Conservation (phyloP, 2,888 invertebrate genomes). For the Blastobasis adustella region DNA sequence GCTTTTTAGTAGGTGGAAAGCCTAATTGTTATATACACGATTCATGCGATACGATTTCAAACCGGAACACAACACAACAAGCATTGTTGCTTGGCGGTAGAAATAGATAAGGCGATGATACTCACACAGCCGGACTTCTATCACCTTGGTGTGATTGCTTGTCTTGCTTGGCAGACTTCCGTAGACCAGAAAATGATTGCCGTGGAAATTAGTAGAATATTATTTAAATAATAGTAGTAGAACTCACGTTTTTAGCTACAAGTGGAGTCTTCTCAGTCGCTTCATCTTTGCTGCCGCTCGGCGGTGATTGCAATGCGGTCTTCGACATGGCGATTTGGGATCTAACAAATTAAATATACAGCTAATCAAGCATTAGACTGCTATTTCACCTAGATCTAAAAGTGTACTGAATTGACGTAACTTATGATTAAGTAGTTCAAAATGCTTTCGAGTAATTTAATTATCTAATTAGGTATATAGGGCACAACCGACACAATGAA, state of each 20-base stretch:
- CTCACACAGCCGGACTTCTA: neutral
- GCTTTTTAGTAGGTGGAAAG: neutral
- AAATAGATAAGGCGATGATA: no score
- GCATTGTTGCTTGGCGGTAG: no score
- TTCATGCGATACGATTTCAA: neutral
- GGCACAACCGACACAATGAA: no score
- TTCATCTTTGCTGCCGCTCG: neutral
- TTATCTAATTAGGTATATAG: no score
- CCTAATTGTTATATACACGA: neutral
- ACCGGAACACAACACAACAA: no score
- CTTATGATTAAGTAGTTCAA: no score
- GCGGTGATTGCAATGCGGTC: neutral
- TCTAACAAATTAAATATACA: no score
- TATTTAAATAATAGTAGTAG: neutral
- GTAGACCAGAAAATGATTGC: neutral
- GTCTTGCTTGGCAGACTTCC: neutral
- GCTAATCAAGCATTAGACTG: no score
- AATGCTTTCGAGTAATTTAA: no score
- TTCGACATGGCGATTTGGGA: neutral
- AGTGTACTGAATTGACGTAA: no score
- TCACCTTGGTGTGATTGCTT: neutral
- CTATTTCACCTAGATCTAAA: no score
- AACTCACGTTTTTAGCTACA: constrained; percentile 40
- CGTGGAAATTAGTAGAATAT: neutral
- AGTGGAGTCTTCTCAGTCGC: constrained; percentile 50